Evolutionary conservation across 2,797 vertebrate genomes (phyloP).

Genomic region (Sciaenops ocellatus): DNA sequence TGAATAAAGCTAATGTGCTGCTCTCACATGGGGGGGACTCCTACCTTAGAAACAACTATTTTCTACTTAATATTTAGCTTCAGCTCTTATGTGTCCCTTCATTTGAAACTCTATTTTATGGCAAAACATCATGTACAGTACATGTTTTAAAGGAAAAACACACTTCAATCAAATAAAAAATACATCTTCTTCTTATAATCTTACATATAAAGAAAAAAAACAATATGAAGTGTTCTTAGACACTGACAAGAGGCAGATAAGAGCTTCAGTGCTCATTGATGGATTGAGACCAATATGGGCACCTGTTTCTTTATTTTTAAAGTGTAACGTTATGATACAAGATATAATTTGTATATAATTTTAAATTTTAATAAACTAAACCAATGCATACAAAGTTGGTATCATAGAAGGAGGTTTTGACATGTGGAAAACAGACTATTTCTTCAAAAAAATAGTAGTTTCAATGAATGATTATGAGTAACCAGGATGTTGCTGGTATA

Average conservation of each 20-base stretch:
- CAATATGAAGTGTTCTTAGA: no score
- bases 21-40: constrained; percentile 46
- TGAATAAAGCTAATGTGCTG: constrained; percentile 78
- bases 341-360: no score
- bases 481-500: background rate
- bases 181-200: no score
- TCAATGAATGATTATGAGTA: background rate
- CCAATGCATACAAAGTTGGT: background rate
- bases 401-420: no score
- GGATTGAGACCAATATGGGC: no score
- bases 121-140: background rate
- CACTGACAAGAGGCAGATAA: no score
- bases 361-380: background rate
- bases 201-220: no score
- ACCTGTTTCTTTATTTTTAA: no score
- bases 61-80: constrained; percentile 19
- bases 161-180: background rate
- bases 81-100: background rate
- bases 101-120: background rate
- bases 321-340: no score
- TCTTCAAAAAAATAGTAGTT: no score
- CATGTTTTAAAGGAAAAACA: background rate
- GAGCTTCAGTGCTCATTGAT: no score
- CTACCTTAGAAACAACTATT: constrained; percentile 21
- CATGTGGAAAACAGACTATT: background rate